phyloP scores from a whole-genome alignment of 2,888 invertebrate genomes.

The Chrysolina oricalcia region DNA sequence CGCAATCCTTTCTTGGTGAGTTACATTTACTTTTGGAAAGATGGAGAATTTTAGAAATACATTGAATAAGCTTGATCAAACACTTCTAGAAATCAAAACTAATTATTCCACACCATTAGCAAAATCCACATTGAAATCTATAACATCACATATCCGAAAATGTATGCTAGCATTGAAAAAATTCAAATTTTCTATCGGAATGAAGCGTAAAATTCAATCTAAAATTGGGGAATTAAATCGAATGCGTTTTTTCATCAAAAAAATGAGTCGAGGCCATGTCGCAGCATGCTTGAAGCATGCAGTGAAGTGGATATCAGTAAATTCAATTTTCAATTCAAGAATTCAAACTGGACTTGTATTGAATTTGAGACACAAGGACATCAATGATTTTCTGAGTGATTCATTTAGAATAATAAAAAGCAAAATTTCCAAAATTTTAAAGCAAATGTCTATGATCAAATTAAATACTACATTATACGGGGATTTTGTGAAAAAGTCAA shows the following conservation, averaged over 20 bases:
- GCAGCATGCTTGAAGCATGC: background rate
- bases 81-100: background rate
- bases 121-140: background rate
- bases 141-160: background rate
- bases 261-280: background rate
- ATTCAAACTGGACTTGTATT: conserved; percentile 31
- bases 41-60: background rate
- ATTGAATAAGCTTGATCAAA: background rate
- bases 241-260: background rate
- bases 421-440: conserved; percentile 20
- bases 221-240: background rate
- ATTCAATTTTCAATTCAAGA: conserved; percentile 11
- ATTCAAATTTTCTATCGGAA: too few relatives aligned
- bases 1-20: background rate
- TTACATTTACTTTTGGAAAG: background rate
- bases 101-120: background rate
- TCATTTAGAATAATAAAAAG: conserved; percentile 19
- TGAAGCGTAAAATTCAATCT: too few relatives aligned
- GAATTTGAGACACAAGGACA: conserved; percentile 33
- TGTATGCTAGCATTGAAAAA: background rate
- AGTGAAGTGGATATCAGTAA: background rate
- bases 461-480: conserved; percentile 15
- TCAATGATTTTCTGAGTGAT: conserved; percentile 27
- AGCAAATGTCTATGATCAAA: conserved; percentile 22
- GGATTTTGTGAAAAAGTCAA: conserved; percentile 30